phyloP scores from a whole-genome alignment of 2,113 vertebrate species.

The Salvelinus alpinus region DNA sequence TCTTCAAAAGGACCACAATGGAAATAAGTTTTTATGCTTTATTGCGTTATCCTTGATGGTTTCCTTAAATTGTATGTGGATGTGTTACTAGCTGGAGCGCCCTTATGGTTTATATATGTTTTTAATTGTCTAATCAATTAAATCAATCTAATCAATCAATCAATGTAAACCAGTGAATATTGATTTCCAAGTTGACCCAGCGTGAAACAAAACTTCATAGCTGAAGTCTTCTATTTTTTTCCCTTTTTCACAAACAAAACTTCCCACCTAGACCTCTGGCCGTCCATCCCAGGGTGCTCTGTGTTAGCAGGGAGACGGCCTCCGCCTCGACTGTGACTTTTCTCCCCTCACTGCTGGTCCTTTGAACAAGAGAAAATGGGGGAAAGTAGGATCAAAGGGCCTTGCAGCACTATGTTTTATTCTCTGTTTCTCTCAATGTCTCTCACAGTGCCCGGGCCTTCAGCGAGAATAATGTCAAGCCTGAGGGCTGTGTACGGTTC shows the following conservation, averaged over 20 bases:
- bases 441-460: constrained; percentile 31
- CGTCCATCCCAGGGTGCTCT: constrained; percentile 12
- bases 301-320: constrained; percentile 37
- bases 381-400: constrained; percentile 61
- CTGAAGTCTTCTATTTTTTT: constrained; percentile 21
- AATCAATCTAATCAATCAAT: constrained; percentile 34
- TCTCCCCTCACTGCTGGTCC: constrained; percentile 36
- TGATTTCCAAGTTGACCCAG: constrained; percentile 52
- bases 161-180: constrained; percentile 48
- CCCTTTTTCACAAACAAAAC: constrained; percentile 15
- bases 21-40: too few relatives aligned
- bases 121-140: too few relatives aligned
- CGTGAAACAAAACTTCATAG: constrained; percentile 52
- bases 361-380: constrained; percentile 61
- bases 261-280: constrained; percentile 12
- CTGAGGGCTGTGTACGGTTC: constrained; percentile 61
- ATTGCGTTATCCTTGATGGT: too few relatives aligned
- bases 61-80: too few relatives aligned
- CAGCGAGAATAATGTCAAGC: constrained; percentile 58
- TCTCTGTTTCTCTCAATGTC: constrained; percentile 49
- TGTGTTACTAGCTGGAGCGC: too few relatives aligned
- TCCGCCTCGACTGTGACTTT: constrained; percentile 35
- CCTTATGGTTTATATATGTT: too few relatives aligned
- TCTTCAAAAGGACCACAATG: too few relatives aligned
- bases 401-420: constrained; percentile 66